A percentile compares a stretch with the other conserved stretches of the same genome.
Evolutionary conservation across 2,113 vertebrate species (phyloP).

Genomic region (Lipophrys pholis): DNA sequence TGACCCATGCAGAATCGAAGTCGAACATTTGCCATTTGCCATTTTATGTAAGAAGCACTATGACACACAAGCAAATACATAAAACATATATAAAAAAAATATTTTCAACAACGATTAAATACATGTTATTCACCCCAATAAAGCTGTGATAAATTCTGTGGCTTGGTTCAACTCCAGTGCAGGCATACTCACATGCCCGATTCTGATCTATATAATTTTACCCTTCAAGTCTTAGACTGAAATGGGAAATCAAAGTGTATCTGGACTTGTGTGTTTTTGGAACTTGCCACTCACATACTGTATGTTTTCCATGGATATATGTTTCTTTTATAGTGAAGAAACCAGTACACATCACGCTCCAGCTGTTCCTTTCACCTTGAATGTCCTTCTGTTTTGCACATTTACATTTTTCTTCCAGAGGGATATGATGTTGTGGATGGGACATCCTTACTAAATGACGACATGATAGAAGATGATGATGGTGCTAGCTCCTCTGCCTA

Average conservation of each 20-base stretch:
- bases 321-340: conserved; percentile 52
- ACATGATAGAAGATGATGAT: conserved; percentile 87
- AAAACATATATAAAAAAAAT: no score
- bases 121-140: neutral
- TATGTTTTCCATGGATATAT: conserved; percentile 78
- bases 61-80: no score
- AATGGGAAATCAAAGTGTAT: neutral
- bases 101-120: neutral
- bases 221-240: neutral
- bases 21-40: neutral
- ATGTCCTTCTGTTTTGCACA: conserved; percentile 81
- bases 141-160: neutral
- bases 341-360: conserved; percentile 67
- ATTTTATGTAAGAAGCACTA: neutral
- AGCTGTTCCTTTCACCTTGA: conserved; percentile 83
- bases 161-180: neutral
- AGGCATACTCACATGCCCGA: neutral
- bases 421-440: conserved; percentile 87
- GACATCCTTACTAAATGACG: conserved; percentile 86
- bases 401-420: conserved; percentile 86
- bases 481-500: conserved; percentile 86
- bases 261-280: conserved; percentile 9
- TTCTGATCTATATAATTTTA: neutral
- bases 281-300: conserved; percentile 73
- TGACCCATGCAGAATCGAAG: neutral